phyloP scores from a whole-genome alignment of 2,888 invertebrate species.

The Oscheius sp. region DNA sequence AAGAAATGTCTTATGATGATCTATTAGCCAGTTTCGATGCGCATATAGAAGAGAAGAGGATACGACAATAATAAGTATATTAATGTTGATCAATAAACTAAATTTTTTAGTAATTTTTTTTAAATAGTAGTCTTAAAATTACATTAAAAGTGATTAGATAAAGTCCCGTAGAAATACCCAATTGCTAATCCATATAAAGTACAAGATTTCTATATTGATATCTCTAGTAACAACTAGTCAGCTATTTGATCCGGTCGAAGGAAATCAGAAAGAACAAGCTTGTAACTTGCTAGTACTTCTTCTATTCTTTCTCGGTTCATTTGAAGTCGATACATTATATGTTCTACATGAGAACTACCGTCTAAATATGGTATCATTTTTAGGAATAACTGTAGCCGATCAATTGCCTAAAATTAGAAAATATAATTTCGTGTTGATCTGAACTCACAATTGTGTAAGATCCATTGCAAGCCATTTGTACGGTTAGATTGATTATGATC shows the following conservation, averaged over 20 bases:
- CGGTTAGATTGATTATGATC: conserved; percentile 38
- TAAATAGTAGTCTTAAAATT: neutral
- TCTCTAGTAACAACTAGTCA: conserved; percentile 14
- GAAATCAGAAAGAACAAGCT: conserved; percentile 50
- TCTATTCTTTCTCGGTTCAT: conserved; percentile 39
- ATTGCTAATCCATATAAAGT: neutral
- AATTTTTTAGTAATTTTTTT: neutral
- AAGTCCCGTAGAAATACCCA: neutral
- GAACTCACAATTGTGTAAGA: too few relatives aligned
- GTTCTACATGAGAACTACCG: conserved; percentile 60
- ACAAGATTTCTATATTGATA: neutral
- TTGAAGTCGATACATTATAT: conserved; percentile 55
- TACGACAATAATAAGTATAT: neutral
- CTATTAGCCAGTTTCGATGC: neutral
- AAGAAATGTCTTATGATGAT: conserved; percentile 8
- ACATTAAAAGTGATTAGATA: neutral
- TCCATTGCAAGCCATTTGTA: conserved; percentile 34
- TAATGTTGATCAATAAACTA: neutral
- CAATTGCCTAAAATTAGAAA: neutral
- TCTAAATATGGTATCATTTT: conserved; percentile 51
- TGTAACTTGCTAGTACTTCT: conserved; percentile 39
- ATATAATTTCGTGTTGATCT: too few relatives aligned
- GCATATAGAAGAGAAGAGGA: neutral
- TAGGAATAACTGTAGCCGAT: neutral
- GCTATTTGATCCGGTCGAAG: conserved; percentile 43